phyloP scores from a whole-genome alignment of 1,140 invertebrate genomes.

The Eurosta solidaginis region DNA sequence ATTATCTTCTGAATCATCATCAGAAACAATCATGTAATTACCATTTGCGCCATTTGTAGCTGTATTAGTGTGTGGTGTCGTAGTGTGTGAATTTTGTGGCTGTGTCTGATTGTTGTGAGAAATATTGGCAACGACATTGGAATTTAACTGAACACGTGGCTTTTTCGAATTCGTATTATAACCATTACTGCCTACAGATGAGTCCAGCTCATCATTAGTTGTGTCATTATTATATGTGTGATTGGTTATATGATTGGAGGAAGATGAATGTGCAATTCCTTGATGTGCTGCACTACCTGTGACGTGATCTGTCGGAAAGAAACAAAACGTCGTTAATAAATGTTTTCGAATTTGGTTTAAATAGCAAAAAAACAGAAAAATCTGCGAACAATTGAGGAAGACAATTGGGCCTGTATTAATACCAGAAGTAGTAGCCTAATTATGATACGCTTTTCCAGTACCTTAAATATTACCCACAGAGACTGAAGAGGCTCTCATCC shows the following conservation, averaged over 20 bases:
- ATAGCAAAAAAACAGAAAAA: too few relatives aligned
- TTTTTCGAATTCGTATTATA: slow-evolving; percentile 47
- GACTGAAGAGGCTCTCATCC: too few relatives aligned
- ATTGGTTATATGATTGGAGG: slow-evolving; percentile 49
- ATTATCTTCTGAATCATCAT: slow-evolving; percentile 55
- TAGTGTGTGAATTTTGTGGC: not conserved
- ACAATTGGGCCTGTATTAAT: too few relatives aligned
- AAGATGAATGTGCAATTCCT: slow-evolving; percentile 11
- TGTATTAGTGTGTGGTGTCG: not conserved
- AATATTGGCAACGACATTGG: slow-evolving; percentile 37
- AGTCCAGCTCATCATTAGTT: slow-evolving; percentile 45
- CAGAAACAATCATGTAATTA: slow-evolving; percentile 47
- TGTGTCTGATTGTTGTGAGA: slow-evolving; percentile 27
- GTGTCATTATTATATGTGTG: slow-evolving; percentile 46
- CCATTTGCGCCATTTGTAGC: slow-evolving; percentile 10
- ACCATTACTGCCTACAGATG: slow-evolving; percentile 45
- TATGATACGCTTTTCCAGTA: too few relatives aligned
- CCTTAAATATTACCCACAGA: too few relatives aligned
- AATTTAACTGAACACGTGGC: slow-evolving; percentile 46
- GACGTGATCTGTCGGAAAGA: slow-evolving; percentile 34
- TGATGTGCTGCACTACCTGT: slow-evolving; percentile 39
- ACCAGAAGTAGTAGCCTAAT: too few relatives aligned
- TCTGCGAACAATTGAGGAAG: too few relatives aligned
- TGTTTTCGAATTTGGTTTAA: not conserved
- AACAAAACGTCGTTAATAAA: not conserved